Base-by-base conservation (phyloP, 2,113 vertebrate genomes). In the Varanus salvator region DNA sequence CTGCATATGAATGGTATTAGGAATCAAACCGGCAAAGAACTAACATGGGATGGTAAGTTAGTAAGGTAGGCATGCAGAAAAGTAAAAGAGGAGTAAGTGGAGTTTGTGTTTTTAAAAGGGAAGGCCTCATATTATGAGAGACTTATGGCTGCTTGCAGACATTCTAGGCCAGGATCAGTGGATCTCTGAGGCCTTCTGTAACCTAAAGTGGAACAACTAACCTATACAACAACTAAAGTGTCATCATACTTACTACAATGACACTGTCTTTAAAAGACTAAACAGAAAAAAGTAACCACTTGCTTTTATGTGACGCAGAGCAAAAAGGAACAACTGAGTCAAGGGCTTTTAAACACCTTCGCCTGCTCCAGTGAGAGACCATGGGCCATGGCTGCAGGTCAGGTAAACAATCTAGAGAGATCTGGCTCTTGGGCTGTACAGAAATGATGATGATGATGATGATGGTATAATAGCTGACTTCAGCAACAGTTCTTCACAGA, bases 241-340 rank as follows among this genome's bases (percentile, higher is more conserved):
- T 44, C 38, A 44, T 44, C 38, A 44, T 44, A 44, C 38, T 44
- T 44, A 44, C 38, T 44, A 80, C 86, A 95, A 71, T 90, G 81
- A 85, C 44, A 90, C 74, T 89, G 89, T 68, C 86, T 68, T 85
- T 92, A 69, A 88, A 94, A 89, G 90, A 85, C 83, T 88, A 86
- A 83, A 76, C 92, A 95, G 96, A 94, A 87, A 95, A 94, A 94
- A 93, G 74, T 84, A 80, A 71, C 83, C 92, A 14, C 92, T 96
- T 95, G 92, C 92, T 89, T 95, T 95, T 94, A 91, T 90, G 95
- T 95, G 93, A 89, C 93, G 95, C 89, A 85, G 52, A 85, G 69
- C 54, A 52, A 89, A 93, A 44, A 44, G 38, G 38, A 44, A 44
- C 38, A 3, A 44, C 38, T 44, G 38, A 44, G 38, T 44, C 38